Percentiles rank a stretch among this genome's conserved stretches.
These are phyloP conservation scores for Torymus auratus DNA, from an alignment of 2,888 invertebrate genomes.

Conservation along the genomic window DNA sequence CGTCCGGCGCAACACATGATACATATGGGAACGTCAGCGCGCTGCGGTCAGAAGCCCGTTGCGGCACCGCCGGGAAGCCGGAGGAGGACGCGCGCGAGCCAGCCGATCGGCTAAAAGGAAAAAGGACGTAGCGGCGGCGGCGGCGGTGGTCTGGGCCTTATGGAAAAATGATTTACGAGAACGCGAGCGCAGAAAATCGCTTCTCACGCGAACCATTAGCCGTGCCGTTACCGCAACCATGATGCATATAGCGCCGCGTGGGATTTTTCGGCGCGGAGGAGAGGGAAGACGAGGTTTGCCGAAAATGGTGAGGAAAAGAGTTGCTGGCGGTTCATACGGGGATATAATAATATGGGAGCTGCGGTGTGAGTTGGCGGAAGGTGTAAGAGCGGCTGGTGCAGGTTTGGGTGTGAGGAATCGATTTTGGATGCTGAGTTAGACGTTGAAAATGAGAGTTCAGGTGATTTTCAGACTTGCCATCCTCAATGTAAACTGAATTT, in stretches of 20 bases:
- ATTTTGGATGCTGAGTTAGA: no score
- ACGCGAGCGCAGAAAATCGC: conserved; percentile 18
- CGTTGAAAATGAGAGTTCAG: no score
- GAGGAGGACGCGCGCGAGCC: conserved; percentile 38
- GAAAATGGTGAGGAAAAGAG: conserved; percentile 2
- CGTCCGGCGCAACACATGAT: conserved; percentile 71
- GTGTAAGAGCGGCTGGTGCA: no score
- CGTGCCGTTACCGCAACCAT: background rate
- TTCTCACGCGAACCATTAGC: conserved; percentile 48
- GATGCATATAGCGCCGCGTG: background rate
- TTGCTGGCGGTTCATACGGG: background rate
- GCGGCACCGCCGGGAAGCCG: conserved; percentile 46
- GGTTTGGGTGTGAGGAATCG: no score
- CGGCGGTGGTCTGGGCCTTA: background rate
- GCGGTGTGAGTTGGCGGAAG: no score
- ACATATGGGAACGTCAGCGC: conserved; percentile 76
- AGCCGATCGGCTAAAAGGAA: background rate
- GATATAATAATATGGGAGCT: background rate
- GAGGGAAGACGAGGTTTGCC: background rate
- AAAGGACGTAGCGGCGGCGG: conserved; percentile 10
- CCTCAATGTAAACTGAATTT: no score
- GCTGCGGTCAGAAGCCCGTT: conserved; percentile 75
- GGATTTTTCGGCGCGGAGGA: no score
- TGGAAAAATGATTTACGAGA: conserved; percentile 52
- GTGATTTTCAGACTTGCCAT: no score